Evolutionary conservation across 2,113 vertebrate species (phyloP).

Genomic region (Phasianus colchicus): DNA sequence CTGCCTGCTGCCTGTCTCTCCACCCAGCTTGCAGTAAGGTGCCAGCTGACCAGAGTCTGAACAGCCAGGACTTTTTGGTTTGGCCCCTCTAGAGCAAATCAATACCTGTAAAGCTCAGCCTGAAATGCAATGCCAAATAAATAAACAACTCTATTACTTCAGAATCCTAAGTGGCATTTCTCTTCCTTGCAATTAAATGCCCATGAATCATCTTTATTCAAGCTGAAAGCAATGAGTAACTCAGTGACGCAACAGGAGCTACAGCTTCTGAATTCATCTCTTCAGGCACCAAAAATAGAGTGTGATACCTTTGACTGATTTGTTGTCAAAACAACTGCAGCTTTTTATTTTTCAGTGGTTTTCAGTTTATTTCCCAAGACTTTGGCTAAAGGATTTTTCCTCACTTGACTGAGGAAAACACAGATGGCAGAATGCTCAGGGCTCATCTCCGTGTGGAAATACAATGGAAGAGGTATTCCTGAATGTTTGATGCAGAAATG

Average conservation of each 20-base stretch:
- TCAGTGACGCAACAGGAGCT: constrained; percentile 19
- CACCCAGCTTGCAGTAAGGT: not conserved
- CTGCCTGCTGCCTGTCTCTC: not conserved
- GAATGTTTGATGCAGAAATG: not conserved
- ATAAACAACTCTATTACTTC: not conserved
- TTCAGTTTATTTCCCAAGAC: not conserved
- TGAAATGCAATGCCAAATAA: not conserved
- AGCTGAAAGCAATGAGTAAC: constrained; percentile 46
- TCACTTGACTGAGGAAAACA: not conserved
- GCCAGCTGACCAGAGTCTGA: not conserved
- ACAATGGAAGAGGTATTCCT: not conserved
- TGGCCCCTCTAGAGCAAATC: not conserved
- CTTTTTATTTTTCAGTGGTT: not conserved
- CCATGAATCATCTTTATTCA: constrained; percentile 27
- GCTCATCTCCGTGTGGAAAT: not conserved
- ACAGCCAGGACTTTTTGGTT: not conserved
- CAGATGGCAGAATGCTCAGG: not conserved
- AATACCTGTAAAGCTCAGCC: not conserved
- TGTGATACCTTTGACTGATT: constrained; percentile 1
- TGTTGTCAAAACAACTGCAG: constrained; percentile 35
- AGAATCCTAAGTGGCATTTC: not conserved
- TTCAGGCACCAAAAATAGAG: constrained; percentile 27
- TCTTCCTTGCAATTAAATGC: not conserved
- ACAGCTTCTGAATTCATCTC: constrained; percentile 8
- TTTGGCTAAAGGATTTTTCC: not conserved